Conservation (phyloP, 2,888 invertebrate genomes). For the Schizotus pectinicornis region DNA sequence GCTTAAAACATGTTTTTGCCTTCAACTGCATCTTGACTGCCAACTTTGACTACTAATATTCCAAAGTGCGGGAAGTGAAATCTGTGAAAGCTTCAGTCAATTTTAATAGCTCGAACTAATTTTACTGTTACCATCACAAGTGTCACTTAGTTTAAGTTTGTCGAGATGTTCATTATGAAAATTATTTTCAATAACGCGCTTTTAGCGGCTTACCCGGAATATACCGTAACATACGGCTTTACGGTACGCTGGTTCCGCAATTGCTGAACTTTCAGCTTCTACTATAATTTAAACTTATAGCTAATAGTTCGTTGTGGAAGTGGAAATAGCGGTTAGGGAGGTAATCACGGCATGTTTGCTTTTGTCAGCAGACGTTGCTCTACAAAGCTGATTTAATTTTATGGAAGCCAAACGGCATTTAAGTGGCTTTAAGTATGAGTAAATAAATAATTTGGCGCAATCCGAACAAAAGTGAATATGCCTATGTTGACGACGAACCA, state of each 20-base stretch:
- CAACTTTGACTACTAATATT: too few relatives aligned
- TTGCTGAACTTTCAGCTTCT: background rate
- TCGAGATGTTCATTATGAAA: background rate
- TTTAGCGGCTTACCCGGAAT: constrained; percentile 2
- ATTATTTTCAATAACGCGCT: constrained; percentile 2
- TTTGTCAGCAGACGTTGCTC: background rate
- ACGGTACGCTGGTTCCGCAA: background rate
- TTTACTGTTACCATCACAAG: too few relatives aligned
- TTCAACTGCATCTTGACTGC: too few relatives aligned
- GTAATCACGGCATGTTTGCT: background rate
- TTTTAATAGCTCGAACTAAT: too few relatives aligned
- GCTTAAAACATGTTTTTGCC: too few relatives aligned
- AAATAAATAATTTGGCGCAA: background rate
- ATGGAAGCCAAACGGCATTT: background rate
- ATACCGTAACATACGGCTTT: background rate
- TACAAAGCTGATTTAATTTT: background rate
- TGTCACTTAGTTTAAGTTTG: too few relatives aligned
- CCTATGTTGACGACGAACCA: background rate
- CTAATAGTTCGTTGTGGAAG: constrained; percentile 1
- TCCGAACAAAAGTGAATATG: too few relatives aligned
- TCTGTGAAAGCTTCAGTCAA: too few relatives aligned
- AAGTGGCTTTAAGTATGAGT: background rate
- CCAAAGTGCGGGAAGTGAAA: too few relatives aligned
- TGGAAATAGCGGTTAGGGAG: background rate
- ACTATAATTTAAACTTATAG: constrained; percentile 6